A percentile compares a stretch with the other conserved stretches of the same genome.
Evolutionary conservation across 2,797 vertebrate species (phyloP).

Genomic region (Cheirogaleus major): DNA sequence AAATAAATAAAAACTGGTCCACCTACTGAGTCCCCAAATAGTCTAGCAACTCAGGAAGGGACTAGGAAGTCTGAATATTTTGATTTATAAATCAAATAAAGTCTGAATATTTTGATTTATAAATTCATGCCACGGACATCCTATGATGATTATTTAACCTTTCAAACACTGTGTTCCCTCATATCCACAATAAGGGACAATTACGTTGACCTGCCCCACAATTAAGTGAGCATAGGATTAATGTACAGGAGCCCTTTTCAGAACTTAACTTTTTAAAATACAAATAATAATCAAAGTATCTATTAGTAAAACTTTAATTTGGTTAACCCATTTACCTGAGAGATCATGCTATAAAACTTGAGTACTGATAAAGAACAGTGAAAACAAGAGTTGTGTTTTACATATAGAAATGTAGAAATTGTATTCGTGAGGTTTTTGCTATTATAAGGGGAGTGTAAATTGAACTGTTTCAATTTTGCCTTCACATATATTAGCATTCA

Average conservation of each 20-base stretch:
- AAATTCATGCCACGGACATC: neutral
- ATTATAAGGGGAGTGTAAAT: neutral
- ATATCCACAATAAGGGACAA: neutral
- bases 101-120: conserved; percentile 10
- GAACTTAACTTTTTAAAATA: conserved; percentile 34
- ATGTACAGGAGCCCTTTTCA: neutral
- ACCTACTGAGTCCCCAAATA: neutral
- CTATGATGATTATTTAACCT: neutral
- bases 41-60: neutral
- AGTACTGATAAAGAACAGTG: neutral
- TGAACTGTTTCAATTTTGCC: neutral
- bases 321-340: neutral
- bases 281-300: conserved; percentile 34
- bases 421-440: neutral
- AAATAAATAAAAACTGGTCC: neutral
- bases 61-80: neutral
- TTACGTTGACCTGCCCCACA: neutral
- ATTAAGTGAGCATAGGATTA: neutral
- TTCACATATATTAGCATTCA: neutral
- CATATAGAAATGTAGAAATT: neutral
- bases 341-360: neutral
- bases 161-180: neutral
- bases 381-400: neutral
- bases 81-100: conserved; percentile 14
- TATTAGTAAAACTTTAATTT: neutral